Evolutionary conservation across 1,140 invertebrate species (phyloP).

Genomic region (Aphelenchoides fujianensis): DNA sequence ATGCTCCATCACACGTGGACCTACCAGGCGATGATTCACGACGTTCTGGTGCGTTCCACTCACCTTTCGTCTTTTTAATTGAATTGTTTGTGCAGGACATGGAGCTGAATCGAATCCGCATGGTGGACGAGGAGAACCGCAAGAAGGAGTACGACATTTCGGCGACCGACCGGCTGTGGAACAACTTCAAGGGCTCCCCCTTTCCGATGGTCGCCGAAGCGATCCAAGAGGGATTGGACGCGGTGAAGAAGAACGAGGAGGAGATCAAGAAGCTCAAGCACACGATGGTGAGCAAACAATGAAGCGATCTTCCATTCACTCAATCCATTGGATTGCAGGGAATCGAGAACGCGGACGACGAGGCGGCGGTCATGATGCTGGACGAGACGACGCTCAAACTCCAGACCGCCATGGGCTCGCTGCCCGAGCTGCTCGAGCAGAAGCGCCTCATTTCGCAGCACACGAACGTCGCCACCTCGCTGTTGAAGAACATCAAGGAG

Average conservation of each 20-base stretch:
- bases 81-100: constrained; percentile 68
- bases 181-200: constrained; percentile 69
- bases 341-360: constrained; percentile 65
- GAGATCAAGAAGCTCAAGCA: constrained; percentile 90
- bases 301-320: constrained; percentile 26
- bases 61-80: constrained; percentile 15
- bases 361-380: constrained; percentile 71
- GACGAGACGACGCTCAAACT: constrained; percentile 89
- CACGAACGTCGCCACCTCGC: constrained; percentile 84
- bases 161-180: constrained; percentile 67
- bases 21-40: constrained; percentile 85
- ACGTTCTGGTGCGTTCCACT: constrained; percentile 47
- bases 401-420: constrained; percentile 77
- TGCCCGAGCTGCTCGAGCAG: constrained; percentile 92
- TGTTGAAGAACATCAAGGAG: constrained; percentile 58
- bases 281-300: constrained; percentile 71
- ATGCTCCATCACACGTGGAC: constrained; percentile 99
- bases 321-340: constrained; percentile 60
- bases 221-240: constrained; percentile 93
- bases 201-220: constrained; percentile 96
- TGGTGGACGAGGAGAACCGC: constrained; percentile 71
- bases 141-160: constrained; percentile 86
- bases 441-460: constrained; percentile 97
- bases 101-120: constrained; percentile 79
- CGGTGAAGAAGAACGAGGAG: constrained; percentile 86